These are phyloP conservation scores for Plebejus anna DNA, from an alignment of 2,888 invertebrate species.

Conservation along the genomic window DNA sequence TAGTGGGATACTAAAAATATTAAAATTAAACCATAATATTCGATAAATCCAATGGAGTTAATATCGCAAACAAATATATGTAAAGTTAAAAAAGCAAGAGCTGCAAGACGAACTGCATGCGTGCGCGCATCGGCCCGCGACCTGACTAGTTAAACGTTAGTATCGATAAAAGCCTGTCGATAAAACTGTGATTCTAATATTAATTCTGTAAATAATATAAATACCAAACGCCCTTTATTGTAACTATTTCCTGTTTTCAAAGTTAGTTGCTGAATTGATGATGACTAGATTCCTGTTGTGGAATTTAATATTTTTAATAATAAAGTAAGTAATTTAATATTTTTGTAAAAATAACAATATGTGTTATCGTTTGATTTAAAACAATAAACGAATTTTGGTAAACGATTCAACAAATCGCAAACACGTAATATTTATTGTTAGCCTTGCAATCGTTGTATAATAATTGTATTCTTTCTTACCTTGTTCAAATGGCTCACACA, in stretches of 20 bases:
- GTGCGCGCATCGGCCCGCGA: conserved; percentile 43
- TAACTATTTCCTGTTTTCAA: no score
- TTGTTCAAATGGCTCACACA: not conserved
- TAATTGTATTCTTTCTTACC: no score
- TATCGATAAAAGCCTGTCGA: not conserved
- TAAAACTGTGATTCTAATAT: not conserved
- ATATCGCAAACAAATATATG: conserved; percentile 42
- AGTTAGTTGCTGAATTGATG: no score
- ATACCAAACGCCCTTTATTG: no score
- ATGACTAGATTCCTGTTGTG: no score
- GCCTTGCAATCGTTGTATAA: not conserved
- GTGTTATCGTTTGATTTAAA: no score
- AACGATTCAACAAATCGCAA: no score
- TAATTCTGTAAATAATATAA: no score
- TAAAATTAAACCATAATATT: not conserved
- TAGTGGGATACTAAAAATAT: conserved; percentile 1
- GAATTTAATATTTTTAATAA: no score
- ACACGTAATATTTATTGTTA: not conserved
- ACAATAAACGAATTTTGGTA: no score
- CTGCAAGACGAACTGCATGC: conserved; percentile 37
- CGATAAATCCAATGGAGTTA: conserved; percentile 27
- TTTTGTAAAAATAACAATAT: no score
- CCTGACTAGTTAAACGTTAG: conserved; percentile 30
- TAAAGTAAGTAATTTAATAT: no score
- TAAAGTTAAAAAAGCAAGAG: conserved; percentile 33